A percentile compares a stretch with the other conserved stretches of the same genome.
phyloP scores from a whole-genome alignment of 2,113 vertebrate genomes.

The Melanerpes formicivorus region DNA sequence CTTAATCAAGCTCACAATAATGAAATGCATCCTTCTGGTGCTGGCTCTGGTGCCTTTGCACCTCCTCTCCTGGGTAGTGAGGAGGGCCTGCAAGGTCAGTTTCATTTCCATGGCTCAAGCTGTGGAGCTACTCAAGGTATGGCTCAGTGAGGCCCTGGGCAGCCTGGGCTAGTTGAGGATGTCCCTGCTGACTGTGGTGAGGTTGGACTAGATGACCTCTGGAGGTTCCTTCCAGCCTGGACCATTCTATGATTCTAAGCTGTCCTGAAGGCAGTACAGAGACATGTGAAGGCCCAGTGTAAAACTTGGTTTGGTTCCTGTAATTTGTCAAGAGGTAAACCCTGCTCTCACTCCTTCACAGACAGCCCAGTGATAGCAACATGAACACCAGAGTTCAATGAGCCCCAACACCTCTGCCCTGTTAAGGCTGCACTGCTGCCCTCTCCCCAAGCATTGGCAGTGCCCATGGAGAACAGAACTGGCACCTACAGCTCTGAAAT shows the following conservation, averaged over 20 bases:
- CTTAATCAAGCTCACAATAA: neutral
- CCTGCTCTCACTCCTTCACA: neutral
- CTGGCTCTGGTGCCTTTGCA: neutral
- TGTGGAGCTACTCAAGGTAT: neutral
- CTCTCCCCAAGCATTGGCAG: fast-evolving
- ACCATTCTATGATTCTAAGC: too few species aligned
- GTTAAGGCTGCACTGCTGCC: neutral
- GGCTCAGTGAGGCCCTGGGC: too few species aligned
- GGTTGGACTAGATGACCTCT: too few species aligned
- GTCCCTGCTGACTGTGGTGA: too few species aligned
- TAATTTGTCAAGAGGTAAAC: neutral
- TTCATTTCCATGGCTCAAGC: neutral
- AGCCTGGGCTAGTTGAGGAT: too few species aligned
- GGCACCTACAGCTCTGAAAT: neutral
- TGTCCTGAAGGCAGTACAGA: neutral
- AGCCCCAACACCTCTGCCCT: neutral
- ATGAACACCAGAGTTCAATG: neutral
- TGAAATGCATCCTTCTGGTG: neutral
- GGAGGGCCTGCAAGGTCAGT: neutral
- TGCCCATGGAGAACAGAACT: fast-evolving
- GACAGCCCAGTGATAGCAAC: neutral
- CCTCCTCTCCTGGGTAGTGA: neutral
- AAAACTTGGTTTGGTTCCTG: neutral
- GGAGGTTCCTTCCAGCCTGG: too few species aligned
- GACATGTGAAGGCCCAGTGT: neutral